Conservation (phyloP, 1,140 invertebrate genomes). For the Triops longicaudatus region DNA sequence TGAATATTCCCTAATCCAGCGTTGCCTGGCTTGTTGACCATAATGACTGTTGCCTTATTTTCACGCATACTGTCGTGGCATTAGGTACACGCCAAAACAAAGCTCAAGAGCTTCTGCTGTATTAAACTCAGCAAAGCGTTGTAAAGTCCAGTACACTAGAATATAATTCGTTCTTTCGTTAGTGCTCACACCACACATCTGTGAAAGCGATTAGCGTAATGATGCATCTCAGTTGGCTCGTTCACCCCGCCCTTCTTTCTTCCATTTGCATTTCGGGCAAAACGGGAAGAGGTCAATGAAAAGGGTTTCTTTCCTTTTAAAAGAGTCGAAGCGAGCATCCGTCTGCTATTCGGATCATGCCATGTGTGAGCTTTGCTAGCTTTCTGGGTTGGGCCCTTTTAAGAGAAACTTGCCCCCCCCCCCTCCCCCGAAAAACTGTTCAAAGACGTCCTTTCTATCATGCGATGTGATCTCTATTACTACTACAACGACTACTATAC, state of each 20-base stretch:
- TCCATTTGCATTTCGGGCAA: neutral
- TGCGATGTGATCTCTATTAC: constrained; percentile 1
- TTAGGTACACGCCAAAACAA: too few relatives aligned
- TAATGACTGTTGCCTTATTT: too few relatives aligned
- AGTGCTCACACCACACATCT: constrained; percentile 28
- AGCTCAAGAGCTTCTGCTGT: too few relatives aligned
- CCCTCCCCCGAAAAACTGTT: neutral
- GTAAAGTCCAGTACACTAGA: too few relatives aligned
- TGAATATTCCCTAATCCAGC: too few relatives aligned
- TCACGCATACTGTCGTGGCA: too few relatives aligned
- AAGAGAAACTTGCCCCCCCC: neutral
- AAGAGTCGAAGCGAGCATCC: neutral
- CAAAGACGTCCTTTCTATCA: neutral
- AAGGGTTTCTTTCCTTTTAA: neutral
- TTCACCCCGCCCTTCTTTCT: neutral
- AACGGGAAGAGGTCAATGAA: neutral
- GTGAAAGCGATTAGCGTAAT: constrained; percentile 36
- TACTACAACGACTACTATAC: constrained; percentile 19
- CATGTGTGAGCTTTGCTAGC: neutral
- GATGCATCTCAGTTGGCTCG: constrained; percentile 2
- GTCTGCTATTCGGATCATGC: constrained; percentile 14
- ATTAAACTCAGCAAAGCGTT: too few relatives aligned
- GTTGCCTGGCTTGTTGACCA: too few relatives aligned
- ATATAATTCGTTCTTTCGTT: too few relatives aligned
- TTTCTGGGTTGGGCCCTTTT: neutral